Evolutionary conservation across 2,888 invertebrate genomes (phyloP), one percentile per base, ranked within the genome.

Genomic region (Lycocerus yunnanus): DNA sequence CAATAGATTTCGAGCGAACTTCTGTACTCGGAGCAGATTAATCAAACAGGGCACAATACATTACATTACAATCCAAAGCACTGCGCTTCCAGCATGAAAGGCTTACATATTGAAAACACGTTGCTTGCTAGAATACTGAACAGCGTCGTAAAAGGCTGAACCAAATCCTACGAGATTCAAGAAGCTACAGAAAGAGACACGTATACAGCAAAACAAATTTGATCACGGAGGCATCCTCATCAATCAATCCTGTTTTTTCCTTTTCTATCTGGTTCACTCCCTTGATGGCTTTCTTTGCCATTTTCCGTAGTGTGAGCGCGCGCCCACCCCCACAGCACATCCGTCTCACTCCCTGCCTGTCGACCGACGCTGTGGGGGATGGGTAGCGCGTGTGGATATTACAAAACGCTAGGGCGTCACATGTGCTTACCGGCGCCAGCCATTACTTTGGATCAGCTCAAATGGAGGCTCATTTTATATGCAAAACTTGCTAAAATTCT

Each of bases 201-300:
- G 84, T 84, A 85, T 83, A 85, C 83, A 82, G 85, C 84, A 86
- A 86, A 86, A 86, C 85, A 87, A 87, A 86, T 86, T 86, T 86
- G 86, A 87, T 86, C 86, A 86, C 84, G 84, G 84, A 85, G 86
- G 86, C 86, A 84, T 86, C 86, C 81, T 85, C 86, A 87, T 86
- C 86, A 87, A 87, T 87, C 85, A 84, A 86, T 86, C 86, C 86
- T 85, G 84, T 85, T 83, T 82, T 81, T 84, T 84, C 83, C 84
- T 84, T 83, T 82, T 83, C 82, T 84, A 83, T 82, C 84, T 82
- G 82, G 83, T 82, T 84, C 82, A 79, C 81, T 84, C 84, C 84
- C 84, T 81, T 85, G 85, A 85, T 85, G 85, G 84, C 85, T 85
- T 86, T 86, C 85, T 86, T 85, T 85, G 84, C 84, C 85, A 85